Evolutionary conservation across 2,113 vertebrate species (phyloP), one percentile per base, ranked within the genome.

Genomic region (Notiomystis cincta): DNA sequence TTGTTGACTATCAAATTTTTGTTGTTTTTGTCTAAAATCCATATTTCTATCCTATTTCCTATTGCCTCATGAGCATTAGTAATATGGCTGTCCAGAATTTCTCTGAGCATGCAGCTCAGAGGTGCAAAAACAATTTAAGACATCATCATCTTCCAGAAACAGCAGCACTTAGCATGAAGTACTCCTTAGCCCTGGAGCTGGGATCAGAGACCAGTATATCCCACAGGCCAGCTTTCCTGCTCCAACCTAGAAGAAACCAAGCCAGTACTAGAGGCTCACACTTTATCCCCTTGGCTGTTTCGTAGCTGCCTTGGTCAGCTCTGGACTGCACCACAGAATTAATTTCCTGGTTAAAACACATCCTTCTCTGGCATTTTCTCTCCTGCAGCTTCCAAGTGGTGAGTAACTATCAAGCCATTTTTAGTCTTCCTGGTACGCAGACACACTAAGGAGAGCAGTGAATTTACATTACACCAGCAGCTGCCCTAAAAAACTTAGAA

Each of bases 231-330:
- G 15, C 33, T 42, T 58, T 60, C 24, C 38, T 56, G 21, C 54
- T 60, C 66, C 62, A 42, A 62, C 37, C 11, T 24, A 51, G 22
- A 61, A 38, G 56, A 58, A 66, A 33, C 12, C 1, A 3, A 8
- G 14, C 6, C 1, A 0, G 15, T 2, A 12, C 51, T 27, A 2
- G 1, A 65, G 18, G 27, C 7, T 73, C 44, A 15, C 9, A 21
- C 42, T 21, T 71, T 28, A 9, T 19, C 16, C 35, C 7, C 35
- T 42, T 6, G 1, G 11, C 2, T 2, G 9, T 48, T 69, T 48
- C 31, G 14, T 3, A 0, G 7, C 40, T 40, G 30, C 51, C 28
- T 69, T 47, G 25, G 31, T 79, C 38, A 79, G 20, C 64, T 70
- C 64, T 19, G 8, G 60, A 6, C 50, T 37, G 13, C 42, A 35